Percentiles rank a stretch among this genome's conserved stretches.
phyloP scores from a whole-genome alignment of 2,797 vertebrate species.

The Melanotaenia nigrans region DNA sequence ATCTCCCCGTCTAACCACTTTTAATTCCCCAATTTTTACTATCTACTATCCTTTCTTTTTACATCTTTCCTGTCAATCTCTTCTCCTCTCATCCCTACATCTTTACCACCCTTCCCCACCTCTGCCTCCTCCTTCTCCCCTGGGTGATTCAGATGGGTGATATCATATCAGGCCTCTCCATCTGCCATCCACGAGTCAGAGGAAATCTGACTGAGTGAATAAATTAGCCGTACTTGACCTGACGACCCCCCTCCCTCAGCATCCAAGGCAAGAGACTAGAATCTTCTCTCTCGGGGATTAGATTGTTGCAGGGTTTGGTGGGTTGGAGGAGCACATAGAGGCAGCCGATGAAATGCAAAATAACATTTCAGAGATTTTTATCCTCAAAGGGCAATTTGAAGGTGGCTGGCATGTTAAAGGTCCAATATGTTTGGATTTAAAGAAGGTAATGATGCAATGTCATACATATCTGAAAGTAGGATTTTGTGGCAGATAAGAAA shows the following conservation, averaged over 20 bases:
- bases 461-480: constrained; percentile 24
- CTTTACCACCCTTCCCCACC: constrained; percentile 26
- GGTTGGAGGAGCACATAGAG: constrained; percentile 47
- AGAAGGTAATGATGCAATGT: constrained; percentile 45
- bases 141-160: constrained; percentile 79
- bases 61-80: constrained; percentile 68
- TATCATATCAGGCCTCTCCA: constrained; percentile 84
- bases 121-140: constrained; percentile 58
- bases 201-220: constrained; percentile 89
- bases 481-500: constrained; percentile 29
- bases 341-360: constrained; percentile 71
- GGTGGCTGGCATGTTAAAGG: constrained; percentile 59
- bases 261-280: constrained; percentile 71
- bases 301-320: constrained; percentile 69
- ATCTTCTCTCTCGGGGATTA: constrained; percentile 77
- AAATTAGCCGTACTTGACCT: constrained; percentile 88
- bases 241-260: constrained; percentile 68
- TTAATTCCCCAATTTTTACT: constrained; percentile 72
- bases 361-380: constrained; percentile 74
- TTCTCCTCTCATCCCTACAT: constrained; percentile 58
- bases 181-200: constrained; percentile 81
- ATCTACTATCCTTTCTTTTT: constrained; percentile 57
- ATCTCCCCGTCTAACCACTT: constrained; percentile 72
- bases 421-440: constrained; percentile 55
- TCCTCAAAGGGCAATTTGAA: constrained; percentile 76